Evolutionary conservation across 2,888 invertebrate species (phyloP).

Genomic region (Eumacrocentrus americanus): DNA sequence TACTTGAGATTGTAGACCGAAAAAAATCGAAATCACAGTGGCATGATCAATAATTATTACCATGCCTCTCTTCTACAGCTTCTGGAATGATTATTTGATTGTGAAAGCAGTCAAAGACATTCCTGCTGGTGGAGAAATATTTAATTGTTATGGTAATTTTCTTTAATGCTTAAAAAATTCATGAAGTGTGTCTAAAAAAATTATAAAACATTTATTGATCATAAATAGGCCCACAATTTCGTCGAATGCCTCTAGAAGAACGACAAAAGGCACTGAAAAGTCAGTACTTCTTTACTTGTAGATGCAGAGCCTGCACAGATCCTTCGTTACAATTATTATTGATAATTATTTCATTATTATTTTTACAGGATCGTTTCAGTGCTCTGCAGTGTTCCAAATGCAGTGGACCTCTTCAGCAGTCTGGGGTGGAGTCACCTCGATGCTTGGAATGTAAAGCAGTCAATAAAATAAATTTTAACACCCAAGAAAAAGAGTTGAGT

Average conservation of each 20-base stretch:
- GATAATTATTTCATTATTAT: conserved; percentile 20
- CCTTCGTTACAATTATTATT: too few relatives aligned
- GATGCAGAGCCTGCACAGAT: conserved; percentile 73
- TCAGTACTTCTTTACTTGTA: conserved; percentile 82
- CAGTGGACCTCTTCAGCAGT: conserved; percentile 47
- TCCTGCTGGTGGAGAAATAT: conserved; percentile 72
- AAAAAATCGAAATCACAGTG: too few relatives aligned
- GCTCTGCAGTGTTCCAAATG: conserved; percentile 60
- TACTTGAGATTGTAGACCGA: not conserved
- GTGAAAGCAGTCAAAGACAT: conserved; percentile 74
- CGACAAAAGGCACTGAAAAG: conserved; percentile 69
- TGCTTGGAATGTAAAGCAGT: conserved; percentile 52
- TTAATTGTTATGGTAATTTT: conserved; percentile 79
- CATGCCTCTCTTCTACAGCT: conserved; percentile 63
- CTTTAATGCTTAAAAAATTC: not conserved
- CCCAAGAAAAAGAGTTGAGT: conserved; percentile 49
- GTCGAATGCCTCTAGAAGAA: conserved; percentile 67
- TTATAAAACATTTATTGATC: not conserved
- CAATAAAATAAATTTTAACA: conserved; percentile 28
- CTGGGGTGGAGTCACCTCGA: conserved; percentile 44
- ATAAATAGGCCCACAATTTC: conserved; percentile 70
- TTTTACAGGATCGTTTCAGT: conserved; percentile 58
- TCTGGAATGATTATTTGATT: conserved; percentile 73
- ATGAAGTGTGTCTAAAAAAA: not conserved
- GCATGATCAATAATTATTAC: too few relatives aligned